Evolutionary conservation across 2,797 vertebrate species (phyloP), one percentile per base, ranked within the genome.

Genomic region (Enteromius afrohamiltoni): DNA sequence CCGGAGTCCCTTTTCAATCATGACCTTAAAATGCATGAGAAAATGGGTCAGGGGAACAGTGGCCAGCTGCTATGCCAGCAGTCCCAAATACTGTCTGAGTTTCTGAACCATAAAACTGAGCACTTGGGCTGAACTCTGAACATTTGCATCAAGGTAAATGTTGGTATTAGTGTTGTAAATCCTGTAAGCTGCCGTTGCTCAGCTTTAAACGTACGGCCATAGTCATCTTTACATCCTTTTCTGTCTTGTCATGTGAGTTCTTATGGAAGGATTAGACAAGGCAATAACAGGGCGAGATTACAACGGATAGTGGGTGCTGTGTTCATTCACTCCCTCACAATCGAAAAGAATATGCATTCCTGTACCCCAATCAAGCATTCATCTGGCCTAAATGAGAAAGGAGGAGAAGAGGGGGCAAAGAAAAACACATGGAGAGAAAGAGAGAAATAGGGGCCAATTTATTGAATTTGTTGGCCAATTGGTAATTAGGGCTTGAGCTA

Each of bases 261-360:
- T 53, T 64, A 70, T 58, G 34, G 29, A 47, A 67, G 88, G 90
- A 91, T 93, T 93, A 92, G 83, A 60, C 68, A 19, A 29, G 80
- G 42, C 29, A 74, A 68, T 74, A 73, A 49, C 68, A 83, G 62
- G 45, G 40, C n/a, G 73, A 77, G 71, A 83, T 79, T 83, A 83
- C 31, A 34, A 29, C 4, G 26, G 40, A 78, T 78, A 60, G 67
- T 53, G 23, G 9, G 34, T 31, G 1, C n/a, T 9, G 51, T 19
- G 29, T 29, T 77, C 26, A 80, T 51, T 65, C 23, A 73, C n/a
- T 75, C 76, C 31, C 45, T 13, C 45, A 14, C 64, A 85, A 55
- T 29, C n/a, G 78, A 65, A 78, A 78, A 45, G n/a, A 73, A 67
- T 34, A 69, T 40, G 64, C 60, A 87, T 78, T 82, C 79, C 60